These are phyloP conservation scores for Enteromius radiatus DNA, from an alignment of 2,797 vertebrate species.

Conservation along the genomic window DNA sequence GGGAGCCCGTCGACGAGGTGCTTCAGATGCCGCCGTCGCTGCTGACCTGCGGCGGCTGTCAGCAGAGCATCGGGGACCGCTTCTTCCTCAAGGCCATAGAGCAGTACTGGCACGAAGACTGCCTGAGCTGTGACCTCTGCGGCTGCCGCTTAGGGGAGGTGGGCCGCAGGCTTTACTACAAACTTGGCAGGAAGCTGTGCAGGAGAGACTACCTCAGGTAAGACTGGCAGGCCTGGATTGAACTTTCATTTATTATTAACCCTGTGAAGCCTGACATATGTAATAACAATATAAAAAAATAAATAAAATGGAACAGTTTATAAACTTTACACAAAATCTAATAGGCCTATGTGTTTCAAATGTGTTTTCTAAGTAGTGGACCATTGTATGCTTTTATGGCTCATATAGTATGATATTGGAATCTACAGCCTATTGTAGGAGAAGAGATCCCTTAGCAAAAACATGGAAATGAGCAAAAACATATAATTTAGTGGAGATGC, in stretches of 20 bases:
- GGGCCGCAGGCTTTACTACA: constrained; percentile 94
- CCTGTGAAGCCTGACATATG: neutral
- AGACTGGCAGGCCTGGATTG: neutral
- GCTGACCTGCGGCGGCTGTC: constrained; percentile 95
- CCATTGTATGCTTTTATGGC: neutral
- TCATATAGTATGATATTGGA: neutral
- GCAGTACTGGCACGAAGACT: constrained; percentile 99
- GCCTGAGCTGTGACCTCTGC: constrained; percentile 97
- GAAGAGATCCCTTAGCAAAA: neutral
- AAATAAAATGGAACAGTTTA: neutral
- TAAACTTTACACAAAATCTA: too few species aligned
- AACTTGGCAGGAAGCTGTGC: constrained; percentile 95
- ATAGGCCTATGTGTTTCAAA: neutral
- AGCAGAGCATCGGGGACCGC: constrained; percentile 97
- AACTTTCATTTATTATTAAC: neutral
- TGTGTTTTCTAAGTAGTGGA: neutral
- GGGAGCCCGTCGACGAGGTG: constrained; percentile 96
- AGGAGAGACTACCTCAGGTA: constrained; percentile 98
- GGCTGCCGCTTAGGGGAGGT: constrained; percentile 96
- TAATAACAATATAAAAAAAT: neutral
- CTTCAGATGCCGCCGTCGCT: constrained; percentile 97
- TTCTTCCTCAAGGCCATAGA: constrained; percentile 99
- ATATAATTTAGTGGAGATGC: neutral
- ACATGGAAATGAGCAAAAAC: neutral
- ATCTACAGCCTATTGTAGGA: neutral